Evolutionary conservation across 2,113 vertebrate genomes (phyloP).

Genomic region (Gymnorhina tibicen): DNA sequence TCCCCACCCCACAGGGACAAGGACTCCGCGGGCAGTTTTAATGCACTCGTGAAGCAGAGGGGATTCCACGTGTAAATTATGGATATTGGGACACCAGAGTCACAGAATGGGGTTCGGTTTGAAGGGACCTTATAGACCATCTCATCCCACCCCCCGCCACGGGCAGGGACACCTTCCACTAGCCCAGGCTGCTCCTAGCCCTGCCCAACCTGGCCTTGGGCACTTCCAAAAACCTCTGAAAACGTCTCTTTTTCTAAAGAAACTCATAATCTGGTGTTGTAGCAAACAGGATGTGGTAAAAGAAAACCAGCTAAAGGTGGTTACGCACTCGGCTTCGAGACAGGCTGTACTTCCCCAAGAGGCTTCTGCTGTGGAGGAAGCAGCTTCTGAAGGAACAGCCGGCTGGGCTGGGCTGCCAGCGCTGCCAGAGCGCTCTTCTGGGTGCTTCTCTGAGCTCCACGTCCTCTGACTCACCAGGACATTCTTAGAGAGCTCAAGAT

Average conservation of each 20-base stretch:
- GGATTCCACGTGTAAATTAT: accelerated
- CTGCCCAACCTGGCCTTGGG: background rate
- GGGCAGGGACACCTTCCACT: background rate
- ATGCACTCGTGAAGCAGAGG: accelerated
- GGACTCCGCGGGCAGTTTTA: accelerated
- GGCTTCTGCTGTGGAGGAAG: slow-evolving; percentile 48
- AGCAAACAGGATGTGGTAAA: slow-evolving; percentile 65
- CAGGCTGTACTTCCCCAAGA: slow-evolving; percentile 44
- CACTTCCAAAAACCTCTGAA: background rate
- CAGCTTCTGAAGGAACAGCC: slow-evolving; percentile 22
- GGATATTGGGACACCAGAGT: background rate
- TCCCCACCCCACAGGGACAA: background rate
- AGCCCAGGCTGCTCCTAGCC: background rate
- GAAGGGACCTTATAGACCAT: background rate
- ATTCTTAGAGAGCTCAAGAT: slow-evolving; percentile 21
- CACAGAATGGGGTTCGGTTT: background rate
- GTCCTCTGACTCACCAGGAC: slow-evolving; percentile 11
- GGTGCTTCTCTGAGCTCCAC: background rate
- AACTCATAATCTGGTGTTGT: background rate
- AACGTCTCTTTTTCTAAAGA: background rate
- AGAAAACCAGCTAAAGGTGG: slow-evolving; percentile 40
- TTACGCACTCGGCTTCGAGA: background rate
- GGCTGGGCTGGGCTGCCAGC: background rate
- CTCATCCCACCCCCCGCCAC: background rate
- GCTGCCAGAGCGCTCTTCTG: background rate